phyloP scores from a whole-genome alignment of 35 echinoderm and acorn worm genomes.

The Diadema setosum region DNA sequence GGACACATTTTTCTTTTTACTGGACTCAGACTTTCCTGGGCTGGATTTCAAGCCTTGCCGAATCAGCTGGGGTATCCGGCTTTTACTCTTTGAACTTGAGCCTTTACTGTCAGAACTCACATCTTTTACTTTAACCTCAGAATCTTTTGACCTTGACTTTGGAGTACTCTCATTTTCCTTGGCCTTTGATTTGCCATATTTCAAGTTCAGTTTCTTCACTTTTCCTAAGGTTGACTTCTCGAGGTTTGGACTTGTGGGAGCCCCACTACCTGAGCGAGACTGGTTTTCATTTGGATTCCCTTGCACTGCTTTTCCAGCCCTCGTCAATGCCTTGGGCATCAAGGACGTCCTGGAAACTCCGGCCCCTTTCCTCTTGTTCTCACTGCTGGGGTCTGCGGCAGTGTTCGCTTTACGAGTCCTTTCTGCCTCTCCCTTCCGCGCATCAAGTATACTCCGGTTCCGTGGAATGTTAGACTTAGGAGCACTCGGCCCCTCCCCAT shows the following conservation, averaged over 20 bases:
- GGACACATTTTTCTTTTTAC: background rate
- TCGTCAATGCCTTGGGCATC: background rate
- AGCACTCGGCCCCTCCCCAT: background rate
- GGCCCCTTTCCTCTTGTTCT: background rate
- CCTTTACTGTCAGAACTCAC: background rate
- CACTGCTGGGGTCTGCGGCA: background rate
- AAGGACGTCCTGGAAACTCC: background rate
- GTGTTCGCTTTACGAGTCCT: background rate
- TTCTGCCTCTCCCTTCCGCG: background rate
- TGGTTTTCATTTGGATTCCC: background rate
- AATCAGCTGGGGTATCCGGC: constrained; percentile 43
- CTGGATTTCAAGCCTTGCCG: constrained; percentile 27
- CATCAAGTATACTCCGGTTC: background rate
- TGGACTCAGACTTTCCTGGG: background rate
- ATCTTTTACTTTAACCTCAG: background rate
- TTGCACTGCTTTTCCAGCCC: constrained; percentile 1
- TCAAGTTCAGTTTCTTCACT: background rate
- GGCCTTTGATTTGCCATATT: background rate
- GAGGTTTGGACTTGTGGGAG: background rate
- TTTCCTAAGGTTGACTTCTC: background rate
- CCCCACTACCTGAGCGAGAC: background rate
- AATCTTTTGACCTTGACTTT: background rate
- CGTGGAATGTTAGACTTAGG: background rate
- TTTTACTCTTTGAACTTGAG: constrained; percentile 44
- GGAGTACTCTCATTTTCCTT: background rate